Percentiles rank a stretch among this genome's conserved stretches.
Conservation (phyloP, 2,113 vertebrate genomes). For the Ceyx margarethae region DNA sequence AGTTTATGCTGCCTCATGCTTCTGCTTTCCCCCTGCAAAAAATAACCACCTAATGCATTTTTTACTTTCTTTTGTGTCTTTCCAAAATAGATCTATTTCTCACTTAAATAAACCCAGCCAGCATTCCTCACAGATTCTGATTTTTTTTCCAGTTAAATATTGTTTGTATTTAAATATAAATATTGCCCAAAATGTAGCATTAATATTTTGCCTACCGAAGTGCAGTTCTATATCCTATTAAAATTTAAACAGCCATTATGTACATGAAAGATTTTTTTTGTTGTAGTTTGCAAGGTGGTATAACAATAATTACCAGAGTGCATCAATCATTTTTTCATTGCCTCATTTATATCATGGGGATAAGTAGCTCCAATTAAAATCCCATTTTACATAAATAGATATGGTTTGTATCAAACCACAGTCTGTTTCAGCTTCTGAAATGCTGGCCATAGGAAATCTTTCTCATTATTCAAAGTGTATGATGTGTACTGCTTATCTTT, state of each 20-base stretch:
- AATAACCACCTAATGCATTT: not conserved
- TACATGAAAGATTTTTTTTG: slow-evolving; percentile 47
- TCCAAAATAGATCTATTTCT: slow-evolving; percentile 19
- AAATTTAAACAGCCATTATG: slow-evolving; percentile 61
- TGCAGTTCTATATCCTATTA: slow-evolving; percentile 34
- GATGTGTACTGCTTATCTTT: slow-evolving; percentile 36
- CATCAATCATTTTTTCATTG: slow-evolving; percentile 64
- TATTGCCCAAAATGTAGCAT: slow-evolving; percentile 9
- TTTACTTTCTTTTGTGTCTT: not conserved
- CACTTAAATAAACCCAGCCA: slow-evolving; percentile 8
- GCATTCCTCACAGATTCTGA: not conserved
- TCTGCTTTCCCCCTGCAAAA: not conserved
- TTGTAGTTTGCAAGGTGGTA: slow-evolving; percentile 54
- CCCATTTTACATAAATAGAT: slow-evolving; percentile 60
- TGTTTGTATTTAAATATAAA: slow-evolving; percentile 49
- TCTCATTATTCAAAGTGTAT: slow-evolving; percentile 36
- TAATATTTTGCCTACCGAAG: slow-evolving; percentile 49
- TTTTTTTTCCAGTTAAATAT: slow-evolving; percentile 50
- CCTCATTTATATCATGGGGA: slow-evolving; percentile 31
- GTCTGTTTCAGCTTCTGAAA: slow-evolving; percentile 37
- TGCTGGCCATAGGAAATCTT: slow-evolving; percentile 49
- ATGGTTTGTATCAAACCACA: slow-evolving; percentile 48
- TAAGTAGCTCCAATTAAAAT: slow-evolving; percentile 65
- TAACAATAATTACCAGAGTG: slow-evolving; percentile 59
- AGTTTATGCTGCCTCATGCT: slow-evolving; percentile 7